Evolutionary conservation across 2,888 invertebrate genomes (phyloP), one percentile per base, ranked within the genome.

Genomic region (Spodoptera exigua): DNA sequence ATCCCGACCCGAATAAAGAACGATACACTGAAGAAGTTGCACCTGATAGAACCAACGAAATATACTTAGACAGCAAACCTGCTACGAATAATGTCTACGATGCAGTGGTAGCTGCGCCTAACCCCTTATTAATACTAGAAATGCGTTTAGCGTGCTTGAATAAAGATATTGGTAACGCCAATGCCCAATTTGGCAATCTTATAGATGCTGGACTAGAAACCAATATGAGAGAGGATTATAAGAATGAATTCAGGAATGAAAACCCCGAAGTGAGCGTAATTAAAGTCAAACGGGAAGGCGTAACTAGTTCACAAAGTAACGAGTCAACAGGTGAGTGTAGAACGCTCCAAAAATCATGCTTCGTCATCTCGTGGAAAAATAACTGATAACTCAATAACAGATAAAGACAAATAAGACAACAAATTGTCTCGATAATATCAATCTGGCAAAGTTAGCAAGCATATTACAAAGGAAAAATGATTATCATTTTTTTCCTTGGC

Each of bases 81-180:
- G 81, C 74, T 17, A 70, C 72, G 17, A 74, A 81, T 40, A 83
- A 84, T 41, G 58, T 79, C 39, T 83, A 85, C 36, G 87, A 89
- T 52, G 67, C 83, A 34, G 78, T 83, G 16, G 70, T 84, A 52
- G 77, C 82, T 48, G 82, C 83, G 17, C 88, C 84, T 40, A 87
- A 89, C 70, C 92, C 92, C 27, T 82, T 92, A 69, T 76, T 91
- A 64, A 84, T 92, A 68, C 80, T 92, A 43, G 91, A 90, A 84
- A 87, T 91, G 82, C 88, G 87, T 57, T 80, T 92, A 79, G 86
- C 89, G 27, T 84, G 81, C 74, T 84, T 91, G 63, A 86, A 73
- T 52, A 83, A 85, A 65, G 77, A 86, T 61, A 65, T 83, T 55
- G 76, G 80, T 41, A 80, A 86, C 61, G 62, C 63, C 44, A 76